phyloP scores from a whole-genome alignment of 2,888 invertebrate species.

The Chaetogeoica ovagalla region DNA sequence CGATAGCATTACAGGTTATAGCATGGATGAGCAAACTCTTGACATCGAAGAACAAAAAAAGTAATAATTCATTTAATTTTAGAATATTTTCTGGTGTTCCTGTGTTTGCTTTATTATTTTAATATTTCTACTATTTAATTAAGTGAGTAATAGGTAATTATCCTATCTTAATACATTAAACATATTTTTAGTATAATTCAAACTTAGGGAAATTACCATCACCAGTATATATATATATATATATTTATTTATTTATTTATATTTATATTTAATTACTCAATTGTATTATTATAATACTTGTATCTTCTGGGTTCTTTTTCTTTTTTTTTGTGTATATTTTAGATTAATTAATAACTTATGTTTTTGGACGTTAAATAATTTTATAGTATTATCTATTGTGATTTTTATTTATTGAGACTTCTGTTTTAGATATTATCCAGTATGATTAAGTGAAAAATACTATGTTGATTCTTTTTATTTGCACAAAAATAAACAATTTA shows the following conservation, averaged over 20 bases:
- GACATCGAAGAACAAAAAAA: conserved; percentile 55
- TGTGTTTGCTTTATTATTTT: conserved; percentile 46
- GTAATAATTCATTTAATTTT: conserved; percentile 24
- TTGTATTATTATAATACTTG: conserved; percentile 10
- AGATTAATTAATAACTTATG: not conserved
- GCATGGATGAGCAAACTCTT: conserved; percentile 59
- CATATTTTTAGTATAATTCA: conserved; percentile 6
- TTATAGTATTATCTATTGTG: conserved; percentile 32
- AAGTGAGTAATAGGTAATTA: conserved; percentile 18
- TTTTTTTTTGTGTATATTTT: conserved; percentile 5
- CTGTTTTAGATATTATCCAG: conserved; percentile 14
- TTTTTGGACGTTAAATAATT: conserved; percentile 8
- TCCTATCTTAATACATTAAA: conserved; percentile 1
- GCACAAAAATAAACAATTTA: conserved; percentile 21
- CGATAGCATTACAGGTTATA: conserved; percentile 69
- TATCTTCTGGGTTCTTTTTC: not conserved
- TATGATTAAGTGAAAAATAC: conserved; percentile 19
- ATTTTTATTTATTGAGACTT: conserved; percentile 30
- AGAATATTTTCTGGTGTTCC: conserved; percentile 43
- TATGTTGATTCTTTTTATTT: conserved; percentile 30
- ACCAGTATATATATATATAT: not conserved
- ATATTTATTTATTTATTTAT: not conserved
- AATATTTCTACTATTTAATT: conserved; percentile 30
- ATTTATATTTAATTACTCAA: not conserved
- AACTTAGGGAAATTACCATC: conserved; percentile 28